Percentiles rank a stretch among this genome's conserved stretches.
Conservation (phyloP, 2,888 invertebrate species). For the Busseola fusca region DNA sequence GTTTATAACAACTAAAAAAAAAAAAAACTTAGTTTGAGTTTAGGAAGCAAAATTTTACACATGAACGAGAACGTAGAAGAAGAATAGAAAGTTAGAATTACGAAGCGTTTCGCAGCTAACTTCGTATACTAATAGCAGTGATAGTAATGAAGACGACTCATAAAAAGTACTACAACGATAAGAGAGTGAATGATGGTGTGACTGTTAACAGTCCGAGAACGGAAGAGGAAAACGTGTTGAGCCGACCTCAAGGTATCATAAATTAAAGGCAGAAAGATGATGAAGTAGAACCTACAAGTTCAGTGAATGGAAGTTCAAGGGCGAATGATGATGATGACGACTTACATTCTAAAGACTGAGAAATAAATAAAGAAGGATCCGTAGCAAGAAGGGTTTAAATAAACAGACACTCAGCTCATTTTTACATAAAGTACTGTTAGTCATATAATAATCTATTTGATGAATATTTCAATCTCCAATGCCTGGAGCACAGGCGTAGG, state of each 20-base stretch:
- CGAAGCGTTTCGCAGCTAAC: too few species aligned
- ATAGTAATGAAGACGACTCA: background rate
- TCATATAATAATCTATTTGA: conserved; percentile 33
- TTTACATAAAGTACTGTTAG: conserved; percentile 38
- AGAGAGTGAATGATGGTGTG: too few species aligned
- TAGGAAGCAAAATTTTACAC: conserved; percentile 8
- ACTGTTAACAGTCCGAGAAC: too few species aligned
- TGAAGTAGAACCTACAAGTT: background rate
- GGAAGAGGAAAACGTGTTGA: too few species aligned
- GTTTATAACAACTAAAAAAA: too few species aligned
- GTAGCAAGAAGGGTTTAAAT: conserved; percentile 9
- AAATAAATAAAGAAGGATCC: background rate
- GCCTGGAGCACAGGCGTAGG: too few species aligned
- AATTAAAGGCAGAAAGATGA: background rate
- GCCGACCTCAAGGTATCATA: too few species aligned
- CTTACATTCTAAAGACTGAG: background rate
- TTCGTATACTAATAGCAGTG: background rate
- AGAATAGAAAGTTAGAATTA: too few species aligned
- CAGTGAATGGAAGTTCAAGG: background rate
- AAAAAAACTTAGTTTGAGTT: too few species aligned
- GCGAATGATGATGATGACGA: background rate
- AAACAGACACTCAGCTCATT: conserved; percentile 24
- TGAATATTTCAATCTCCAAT: too few species aligned
- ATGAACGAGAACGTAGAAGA: background rate
- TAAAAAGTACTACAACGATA: background rate